Evolutionary conservation across 2,113 vertebrate species (phyloP), one percentile per base, ranked within the genome.

Genomic region (Tyto alba): DNA sequence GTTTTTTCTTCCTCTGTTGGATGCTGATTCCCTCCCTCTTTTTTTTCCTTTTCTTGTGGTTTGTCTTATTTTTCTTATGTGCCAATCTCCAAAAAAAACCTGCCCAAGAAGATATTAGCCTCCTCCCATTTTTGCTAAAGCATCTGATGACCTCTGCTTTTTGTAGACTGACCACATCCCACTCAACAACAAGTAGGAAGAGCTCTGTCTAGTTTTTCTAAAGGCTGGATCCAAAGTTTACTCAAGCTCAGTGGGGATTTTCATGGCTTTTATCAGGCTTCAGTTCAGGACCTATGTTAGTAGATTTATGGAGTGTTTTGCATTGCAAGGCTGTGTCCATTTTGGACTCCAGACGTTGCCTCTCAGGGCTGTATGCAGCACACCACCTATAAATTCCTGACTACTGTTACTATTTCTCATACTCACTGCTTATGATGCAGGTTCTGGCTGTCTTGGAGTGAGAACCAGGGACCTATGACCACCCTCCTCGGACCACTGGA

Each of bases 401-500:
- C 10, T 63, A 5, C 5, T 27, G 13, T 55, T 38, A 47, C 26
- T n/a, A 6, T 78, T 63, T 79, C 13, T 66, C 13, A 32, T 62
- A 18, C 22, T 63, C 34, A 16, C 16, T 75, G 8, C 32, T 73
- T 45, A 25, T 8, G 19, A 57, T 40, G 7, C 25, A n/a, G 13
- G 25, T 62, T 74, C 64, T 84, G 13, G 6, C 13, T 55, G 12
- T 25, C 9, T 9, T 50, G 11, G 17, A 55, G 21, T 6, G 9
- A 85, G 26, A 16, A 48, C 4, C 41, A 57, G 7, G 16, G 15
- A 50, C 17, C 4, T 53, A 60, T 68, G 14, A 16, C 18, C 8
- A 36, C 7, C 5, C 7, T 67, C 1, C 27, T 56, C 45, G 66
- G 18, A 25, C 9, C 15, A 20, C 0, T 11, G 14, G 16, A 27